A percentile compares a stretch with the other conserved stretches of the same genome.
Evolutionary conservation across 1,140 invertebrate genomes (phyloP).

Genomic region (Dendrolimus kikuchii): DNA sequence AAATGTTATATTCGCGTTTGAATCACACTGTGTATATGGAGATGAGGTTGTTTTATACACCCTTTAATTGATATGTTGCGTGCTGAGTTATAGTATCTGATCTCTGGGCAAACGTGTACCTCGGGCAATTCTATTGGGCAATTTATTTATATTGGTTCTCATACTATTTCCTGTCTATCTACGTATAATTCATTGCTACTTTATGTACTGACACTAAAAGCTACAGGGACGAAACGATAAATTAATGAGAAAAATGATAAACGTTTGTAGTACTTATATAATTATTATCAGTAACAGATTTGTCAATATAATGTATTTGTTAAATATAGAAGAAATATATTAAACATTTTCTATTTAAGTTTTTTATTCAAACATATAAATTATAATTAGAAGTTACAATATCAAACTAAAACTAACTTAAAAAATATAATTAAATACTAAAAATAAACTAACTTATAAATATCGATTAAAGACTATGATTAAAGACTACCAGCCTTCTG

Average conservation of each 20-base stretch:
- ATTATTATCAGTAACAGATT: no score
- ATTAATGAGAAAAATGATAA: constrained; percentile 34
- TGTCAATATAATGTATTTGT: no score
- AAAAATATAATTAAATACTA: no score
- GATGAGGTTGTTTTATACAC: constrained; percentile 46
- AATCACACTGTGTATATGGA: constrained; percentile 35
- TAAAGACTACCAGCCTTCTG: no score
- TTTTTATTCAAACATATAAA: no score
- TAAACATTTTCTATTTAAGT: no score
- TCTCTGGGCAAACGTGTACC: constrained; percentile 42
- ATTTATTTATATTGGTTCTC: constrained; percentile 67
- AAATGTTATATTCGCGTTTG: constrained; percentile 28
- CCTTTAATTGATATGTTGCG: constrained; percentile 64
- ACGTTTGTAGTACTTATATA: background rate
- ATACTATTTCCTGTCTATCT: constrained; percentile 53
- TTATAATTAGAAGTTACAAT: no score
- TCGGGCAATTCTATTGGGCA: constrained; percentile 55
- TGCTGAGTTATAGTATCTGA: constrained; percentile 58
- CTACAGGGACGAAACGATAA: constrained; percentile 39
- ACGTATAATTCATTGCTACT: constrained; percentile 49
- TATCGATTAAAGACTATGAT: no score
- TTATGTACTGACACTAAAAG: constrained; percentile 47
- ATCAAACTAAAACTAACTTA: no score
- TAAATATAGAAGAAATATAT: no score
- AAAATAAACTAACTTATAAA: no score